These are phyloP conservation scores for Solea senegalensis DNA, from an alignment of 2,113 vertebrate genomes.

Conservation along the genomic window DNA sequence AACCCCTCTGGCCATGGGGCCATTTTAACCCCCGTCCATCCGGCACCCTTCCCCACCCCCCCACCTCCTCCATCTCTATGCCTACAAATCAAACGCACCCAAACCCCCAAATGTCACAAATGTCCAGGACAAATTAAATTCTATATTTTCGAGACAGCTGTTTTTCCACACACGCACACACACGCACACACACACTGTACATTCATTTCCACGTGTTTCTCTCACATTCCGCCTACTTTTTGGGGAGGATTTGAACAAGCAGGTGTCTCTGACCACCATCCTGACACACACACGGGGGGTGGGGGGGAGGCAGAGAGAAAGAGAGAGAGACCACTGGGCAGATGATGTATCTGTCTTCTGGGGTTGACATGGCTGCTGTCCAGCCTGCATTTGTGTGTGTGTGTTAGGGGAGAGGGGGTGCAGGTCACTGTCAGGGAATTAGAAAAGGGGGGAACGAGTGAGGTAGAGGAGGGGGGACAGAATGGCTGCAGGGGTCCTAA, in stretches of 20 bases:
- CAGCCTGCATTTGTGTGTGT: slow-evolving; percentile 29
- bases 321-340: slow-evolving; percentile 44
- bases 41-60: background rate
- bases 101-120: slow-evolving; percentile 36
- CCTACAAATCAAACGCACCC: slow-evolving; percentile 27
- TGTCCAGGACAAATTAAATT: background rate
- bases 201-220: background rate
- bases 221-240: background rate
- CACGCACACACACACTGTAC: background rate
- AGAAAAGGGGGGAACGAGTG: slow-evolving; percentile 45
- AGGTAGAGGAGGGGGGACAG: slow-evolving; percentile 13
- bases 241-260: background rate
- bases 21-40: slow-evolving; percentile 29
- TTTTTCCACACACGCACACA: background rate
- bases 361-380: slow-evolving; percentile 38
- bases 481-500: slow-evolving; percentile 69
- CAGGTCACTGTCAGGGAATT: slow-evolving; percentile 71
- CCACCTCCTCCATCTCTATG: background rate
- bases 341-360: slow-evolving; percentile 71
- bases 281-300: background rate
- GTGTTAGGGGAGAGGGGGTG: background rate
- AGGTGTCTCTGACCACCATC: slow-evolving; percentile 16
- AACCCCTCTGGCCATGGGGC: slow-evolving; percentile 68
- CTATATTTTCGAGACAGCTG: background rate
- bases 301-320: background rate